These are phyloP conservation scores for Apistogramma diplotaenia DNA, from an alignment of 2,113 vertebrate species.

Conservation along the genomic window DNA sequence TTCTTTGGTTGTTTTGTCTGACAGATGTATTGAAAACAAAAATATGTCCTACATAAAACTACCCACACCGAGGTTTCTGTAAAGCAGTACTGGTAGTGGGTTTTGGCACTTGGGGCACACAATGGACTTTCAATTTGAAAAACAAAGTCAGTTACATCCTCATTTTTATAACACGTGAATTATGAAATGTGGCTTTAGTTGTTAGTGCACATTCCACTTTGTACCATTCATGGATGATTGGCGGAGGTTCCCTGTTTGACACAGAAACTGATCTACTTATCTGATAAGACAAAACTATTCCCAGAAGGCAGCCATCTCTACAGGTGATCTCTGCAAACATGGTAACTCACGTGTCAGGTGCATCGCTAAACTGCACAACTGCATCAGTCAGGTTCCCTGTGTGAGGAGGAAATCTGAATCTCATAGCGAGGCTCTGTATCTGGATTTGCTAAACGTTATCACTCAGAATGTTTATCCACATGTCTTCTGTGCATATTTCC, in stretches of 20 bases:
- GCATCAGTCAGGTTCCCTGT: too few species aligned
- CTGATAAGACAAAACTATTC: too few species aligned
- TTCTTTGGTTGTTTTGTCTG: too few species aligned
- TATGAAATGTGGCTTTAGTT: not conserved
- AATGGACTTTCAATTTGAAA: not conserved
- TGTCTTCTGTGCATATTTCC: too few species aligned
- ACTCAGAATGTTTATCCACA: too few species aligned
- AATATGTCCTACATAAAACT: not conserved
- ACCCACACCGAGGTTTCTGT: not conserved
- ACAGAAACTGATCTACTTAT: not conserved
- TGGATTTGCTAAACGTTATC: too few species aligned
- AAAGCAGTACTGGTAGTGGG: not conserved
- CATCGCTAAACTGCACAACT: too few species aligned
- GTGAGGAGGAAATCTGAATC: too few species aligned
- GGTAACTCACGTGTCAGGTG: too few species aligned
- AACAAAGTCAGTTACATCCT: not conserved
- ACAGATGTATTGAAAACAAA: too few species aligned
- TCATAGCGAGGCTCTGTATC: too few species aligned
- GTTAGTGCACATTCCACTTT: not conserved
- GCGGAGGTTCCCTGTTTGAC: not conserved
- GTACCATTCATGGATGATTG: not conserved
- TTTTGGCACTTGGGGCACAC: not conserved
- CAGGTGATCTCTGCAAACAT: not conserved
- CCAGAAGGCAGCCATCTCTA: not conserved
- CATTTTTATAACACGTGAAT: not conserved